These are phyloP conservation scores for Acronicta alni DNA, from an alignment of 2,888 invertebrate genomes.

Conservation along the genomic window DNA sequence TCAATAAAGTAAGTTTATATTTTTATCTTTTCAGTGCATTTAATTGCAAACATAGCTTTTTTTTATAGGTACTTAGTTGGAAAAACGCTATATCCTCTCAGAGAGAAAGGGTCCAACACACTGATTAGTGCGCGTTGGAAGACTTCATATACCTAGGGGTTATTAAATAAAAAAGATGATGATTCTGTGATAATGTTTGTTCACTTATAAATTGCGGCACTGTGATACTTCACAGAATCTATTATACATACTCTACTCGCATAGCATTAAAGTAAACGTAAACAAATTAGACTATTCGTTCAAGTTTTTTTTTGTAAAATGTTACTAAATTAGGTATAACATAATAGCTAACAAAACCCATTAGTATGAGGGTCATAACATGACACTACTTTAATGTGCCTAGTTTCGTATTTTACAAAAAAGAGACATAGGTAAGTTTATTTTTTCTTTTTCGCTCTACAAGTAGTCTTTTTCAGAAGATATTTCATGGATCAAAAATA, in stretches of 20 bases:
- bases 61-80: too few species aligned
- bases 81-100: neutral
- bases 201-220: conserved; percentile 51
- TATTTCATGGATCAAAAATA: too few species aligned
- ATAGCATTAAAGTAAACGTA: neutral
- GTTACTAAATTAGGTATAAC: too few species aligned
- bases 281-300: neutral
- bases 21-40: conserved; percentile 18
- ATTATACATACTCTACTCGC: neutral
- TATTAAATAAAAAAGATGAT: conserved; percentile 50
- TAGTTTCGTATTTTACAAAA: too few species aligned
- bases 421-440: too few species aligned
- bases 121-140: neutral
- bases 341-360: too few species aligned
- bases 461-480: too few species aligned
- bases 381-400: too few species aligned
- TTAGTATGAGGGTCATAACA: too few species aligned
- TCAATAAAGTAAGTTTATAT: conserved; percentile 45
- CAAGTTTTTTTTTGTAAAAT: too few species aligned
- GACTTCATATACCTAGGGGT: neutral
- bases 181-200: conserved; percentile 50
- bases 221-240: conserved; percentile 37
- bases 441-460: too few species aligned
- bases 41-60: neutral
- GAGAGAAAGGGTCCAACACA: neutral